A percentile compares a stretch with the other conserved stretches of the same genome.
These are phyloP conservation scores for Tetragonisca angustula DNA, from an alignment of 2,888 invertebrate genomes.

Conservation along the genomic window DNA sequence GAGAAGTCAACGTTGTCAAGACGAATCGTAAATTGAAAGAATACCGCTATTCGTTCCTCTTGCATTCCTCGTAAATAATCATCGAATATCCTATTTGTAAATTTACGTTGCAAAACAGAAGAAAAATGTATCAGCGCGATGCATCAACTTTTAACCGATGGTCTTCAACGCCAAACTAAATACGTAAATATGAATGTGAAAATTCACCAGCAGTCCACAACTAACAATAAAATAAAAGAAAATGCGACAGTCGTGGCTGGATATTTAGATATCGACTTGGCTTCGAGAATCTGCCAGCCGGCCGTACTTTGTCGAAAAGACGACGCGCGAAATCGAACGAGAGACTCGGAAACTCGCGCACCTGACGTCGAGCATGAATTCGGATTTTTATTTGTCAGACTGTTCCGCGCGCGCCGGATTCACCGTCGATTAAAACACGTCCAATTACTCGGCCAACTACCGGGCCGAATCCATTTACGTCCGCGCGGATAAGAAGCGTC, in stretches of 20 bases:
- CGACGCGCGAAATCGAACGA: background rate
- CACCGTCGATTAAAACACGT: constrained; percentile 45
- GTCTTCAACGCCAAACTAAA: too few relatives aligned
- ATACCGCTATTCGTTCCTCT: too few relatives aligned
- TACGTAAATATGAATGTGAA: too few relatives aligned
- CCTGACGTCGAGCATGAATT: constrained; percentile 35
- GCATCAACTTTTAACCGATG: too few relatives aligned
- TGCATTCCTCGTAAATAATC: too few relatives aligned
- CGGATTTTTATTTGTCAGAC: constrained; percentile 27
- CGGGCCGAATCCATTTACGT: constrained; percentile 38
- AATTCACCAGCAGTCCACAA: too few relatives aligned
- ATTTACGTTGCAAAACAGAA: too few relatives aligned
- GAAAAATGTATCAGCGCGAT: too few relatives aligned
- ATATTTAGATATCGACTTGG: background rate
- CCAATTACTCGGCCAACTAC: constrained; percentile 52
- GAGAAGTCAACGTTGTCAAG: too few relatives aligned
- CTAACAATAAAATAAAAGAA: too few relatives aligned
- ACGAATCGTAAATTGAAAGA: too few relatives aligned
- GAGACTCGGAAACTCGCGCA: background rate
- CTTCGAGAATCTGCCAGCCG: background rate
- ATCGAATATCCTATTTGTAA: too few relatives aligned
- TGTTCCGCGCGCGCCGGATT: constrained; percentile 11
- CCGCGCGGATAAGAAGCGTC: constrained; percentile 31
- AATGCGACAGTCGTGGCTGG: background rate
- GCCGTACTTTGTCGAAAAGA: background rate